These are phyloP conservation scores for Rhyacophila evoluta DNA, from an alignment of 2,888 invertebrate genomes.

Conservation along the genomic window DNA sequence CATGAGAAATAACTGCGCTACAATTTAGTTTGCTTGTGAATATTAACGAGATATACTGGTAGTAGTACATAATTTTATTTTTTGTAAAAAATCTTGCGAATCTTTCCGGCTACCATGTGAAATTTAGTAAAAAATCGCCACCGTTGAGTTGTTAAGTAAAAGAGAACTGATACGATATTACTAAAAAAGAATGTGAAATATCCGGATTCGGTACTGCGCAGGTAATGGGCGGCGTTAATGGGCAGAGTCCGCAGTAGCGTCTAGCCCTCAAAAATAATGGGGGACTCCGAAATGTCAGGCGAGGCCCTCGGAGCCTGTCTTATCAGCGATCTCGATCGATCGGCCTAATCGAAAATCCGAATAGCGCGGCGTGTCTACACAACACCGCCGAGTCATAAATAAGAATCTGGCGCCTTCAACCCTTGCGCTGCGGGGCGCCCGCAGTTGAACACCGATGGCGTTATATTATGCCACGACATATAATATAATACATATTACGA, in stretches of 20 bases:
- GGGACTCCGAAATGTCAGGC: slow-evolving; percentile 2
- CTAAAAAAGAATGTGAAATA: no score
- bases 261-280: neutral
- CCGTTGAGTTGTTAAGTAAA: no score
- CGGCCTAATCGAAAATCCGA: slow-evolving; percentile 54
- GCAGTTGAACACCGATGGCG: neutral
- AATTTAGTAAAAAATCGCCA: no score
- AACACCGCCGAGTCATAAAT: slow-evolving; percentile 17
- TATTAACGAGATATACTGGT: no score
- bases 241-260: neutral
- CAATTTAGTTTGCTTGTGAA: no score
- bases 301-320: slow-evolving; percentile 23
- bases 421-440: neutral
- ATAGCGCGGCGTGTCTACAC: slow-evolving; percentile 45
- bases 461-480: no score
- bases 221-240: neutral
- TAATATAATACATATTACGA: no score
- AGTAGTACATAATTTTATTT: no score
- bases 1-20: no score
- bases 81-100: no score
- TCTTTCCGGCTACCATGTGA: no score
- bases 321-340: slow-evolving; percentile 46
- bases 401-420: neutral
- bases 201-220: neutral
- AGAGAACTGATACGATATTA: no score